Percentiles rank a stretch among this genome's conserved stretches.
Evolutionary conservation across 1,140 invertebrate genomes (phyloP).

Genomic region (Polypedilum vanderplanki): DNA sequence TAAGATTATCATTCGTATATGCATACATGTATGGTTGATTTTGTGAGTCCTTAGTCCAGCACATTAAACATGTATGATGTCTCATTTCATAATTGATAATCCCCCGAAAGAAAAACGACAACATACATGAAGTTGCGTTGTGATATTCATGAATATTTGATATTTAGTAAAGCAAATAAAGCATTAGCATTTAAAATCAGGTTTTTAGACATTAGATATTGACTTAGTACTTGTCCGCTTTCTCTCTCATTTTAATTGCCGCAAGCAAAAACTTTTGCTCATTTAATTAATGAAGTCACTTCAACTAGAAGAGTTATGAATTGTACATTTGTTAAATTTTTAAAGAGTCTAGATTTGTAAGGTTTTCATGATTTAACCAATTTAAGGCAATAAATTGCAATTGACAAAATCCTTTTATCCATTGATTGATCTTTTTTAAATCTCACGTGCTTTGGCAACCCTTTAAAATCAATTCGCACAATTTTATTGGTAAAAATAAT

Average conservation of each 20-base stretch:
- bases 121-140: not conserved
- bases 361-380: not conserved
- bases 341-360: not conserved
- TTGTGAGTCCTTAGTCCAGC: not conserved
- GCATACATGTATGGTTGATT: not conserved
- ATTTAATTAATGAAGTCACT: not conserved
- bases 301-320: not conserved
- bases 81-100: slow-evolving; percentile 26
- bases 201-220: slow-evolving; percentile 8
- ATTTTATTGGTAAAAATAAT: no score
- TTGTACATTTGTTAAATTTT: not conserved
- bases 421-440: not conserved
- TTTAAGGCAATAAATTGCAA: not conserved
- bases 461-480: no score
- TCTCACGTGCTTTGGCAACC: no score
- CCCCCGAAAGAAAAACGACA: not conserved
- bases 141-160: slow-evolving; percentile 9
- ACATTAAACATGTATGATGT: slow-evolving; percentile 9
- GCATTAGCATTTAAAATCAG: not conserved
- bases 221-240: not conserved
- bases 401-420: not conserved
- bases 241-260: slow-evolving; percentile 5
- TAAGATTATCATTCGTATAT: slow-evolving; percentile 2
- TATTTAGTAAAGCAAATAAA: slow-evolving; percentile 21
- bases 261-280: not conserved